Evolutionary conservation across 2,113 vertebrate genomes (phyloP).

Genomic region (Oryzias curvinotus): DNA sequence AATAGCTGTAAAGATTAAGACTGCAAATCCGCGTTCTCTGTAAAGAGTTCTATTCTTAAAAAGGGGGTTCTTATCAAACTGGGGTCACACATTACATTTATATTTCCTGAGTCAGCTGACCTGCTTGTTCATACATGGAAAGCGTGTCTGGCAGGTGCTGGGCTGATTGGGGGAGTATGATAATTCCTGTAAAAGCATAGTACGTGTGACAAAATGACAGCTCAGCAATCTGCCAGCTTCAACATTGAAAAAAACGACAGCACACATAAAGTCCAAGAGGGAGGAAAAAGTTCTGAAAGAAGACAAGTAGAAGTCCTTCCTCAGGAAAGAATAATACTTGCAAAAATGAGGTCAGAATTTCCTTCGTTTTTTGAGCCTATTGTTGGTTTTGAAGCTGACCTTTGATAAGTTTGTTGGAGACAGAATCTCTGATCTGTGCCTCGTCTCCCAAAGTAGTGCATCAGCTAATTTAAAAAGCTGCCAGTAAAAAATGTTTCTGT

Average conservation of each 20-base stretch:
- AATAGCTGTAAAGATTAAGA: constrained; percentile 15
- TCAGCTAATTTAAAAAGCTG: too few species aligned
- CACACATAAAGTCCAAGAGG: constrained; percentile 1
- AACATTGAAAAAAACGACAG: constrained; percentile 26
- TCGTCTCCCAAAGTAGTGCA: too few species aligned
- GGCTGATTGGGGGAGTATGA: constrained; percentile 14
- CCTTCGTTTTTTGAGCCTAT: too few species aligned
- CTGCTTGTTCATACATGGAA: constrained; percentile 25
- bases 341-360: too few species aligned
- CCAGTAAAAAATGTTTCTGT: too few species aligned
- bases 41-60: background rate
- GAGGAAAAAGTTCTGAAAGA: too few species aligned
- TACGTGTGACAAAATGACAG: constrained; percentile 42
- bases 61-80: constrained; percentile 31
- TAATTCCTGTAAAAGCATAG: constrained; percentile 55
- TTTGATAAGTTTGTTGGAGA: too few species aligned
- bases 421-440: too few species aligned
- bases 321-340: too few species aligned
- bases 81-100: constrained; percentile 19
- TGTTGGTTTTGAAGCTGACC: too few species aligned
- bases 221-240: constrained; percentile 42
- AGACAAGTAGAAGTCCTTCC: too few species aligned
- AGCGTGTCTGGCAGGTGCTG: background rate
- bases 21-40: constrained; percentile 2
- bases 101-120: constrained; percentile 41